Evolutionary conservation across 2,888 invertebrate species (phyloP).

Genomic region (Pantelozetes paolii): DNA sequence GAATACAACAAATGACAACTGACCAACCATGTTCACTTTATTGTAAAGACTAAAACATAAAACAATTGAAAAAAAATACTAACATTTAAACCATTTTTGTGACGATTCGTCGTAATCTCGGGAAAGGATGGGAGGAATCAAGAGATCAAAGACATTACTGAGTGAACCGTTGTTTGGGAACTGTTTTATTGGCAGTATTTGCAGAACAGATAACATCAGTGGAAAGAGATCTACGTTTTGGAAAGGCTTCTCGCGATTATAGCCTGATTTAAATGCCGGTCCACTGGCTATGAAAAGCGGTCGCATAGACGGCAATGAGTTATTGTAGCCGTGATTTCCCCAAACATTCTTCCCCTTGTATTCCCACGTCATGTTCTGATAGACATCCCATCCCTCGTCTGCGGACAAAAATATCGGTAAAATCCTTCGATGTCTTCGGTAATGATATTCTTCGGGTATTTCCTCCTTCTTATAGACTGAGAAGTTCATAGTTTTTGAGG

Average conservation of each 20-base stretch:
- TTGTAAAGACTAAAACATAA: too few relatives aligned
- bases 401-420: conserved; percentile 50
- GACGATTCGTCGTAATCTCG: not conserved
- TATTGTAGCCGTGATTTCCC: conserved; percentile 54
- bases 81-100: conserved; percentile 20
- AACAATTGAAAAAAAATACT: not conserved
- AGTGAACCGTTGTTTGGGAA: conserved; percentile 57
- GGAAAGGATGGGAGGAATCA: conserved; percentile 47
- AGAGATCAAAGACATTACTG: conserved; percentile 54
- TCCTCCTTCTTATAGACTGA: conserved; percentile 51
- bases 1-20: too few relatives aligned
- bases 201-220: conserved; percentile 61
- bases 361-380: conserved; percentile 6
- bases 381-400: conserved; percentile 49
- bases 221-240: conserved; percentile 64
- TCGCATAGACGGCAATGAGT: conserved; percentile 60
- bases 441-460: conserved; percentile 52
- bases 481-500: conserved; percentile 45
- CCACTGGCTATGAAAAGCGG: conserved; percentile 68
- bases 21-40: too few relatives aligned
- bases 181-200: conserved; percentile 51
- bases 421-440: conserved; percentile 51
- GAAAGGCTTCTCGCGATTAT: conserved; percentile 56
- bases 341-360: conserved; percentile 44
- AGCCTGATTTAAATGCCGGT: conserved; percentile 59